phyloP scores from a whole-genome alignment of 2,113 vertebrate species.

The Ia io region DNA sequence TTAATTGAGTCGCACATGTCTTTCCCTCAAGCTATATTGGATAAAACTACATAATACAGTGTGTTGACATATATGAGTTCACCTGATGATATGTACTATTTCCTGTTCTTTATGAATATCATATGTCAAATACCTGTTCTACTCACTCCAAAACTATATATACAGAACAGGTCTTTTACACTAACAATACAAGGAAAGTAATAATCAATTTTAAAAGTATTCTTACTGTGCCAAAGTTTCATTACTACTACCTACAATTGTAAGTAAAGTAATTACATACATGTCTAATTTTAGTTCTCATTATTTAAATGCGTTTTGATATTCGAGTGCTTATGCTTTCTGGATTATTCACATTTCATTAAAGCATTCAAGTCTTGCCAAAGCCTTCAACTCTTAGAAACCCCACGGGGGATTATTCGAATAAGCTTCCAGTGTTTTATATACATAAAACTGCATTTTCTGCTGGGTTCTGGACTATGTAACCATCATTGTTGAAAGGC shows the following conservation, averaged over 20 bases:
- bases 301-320: neutral
- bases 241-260: neutral
- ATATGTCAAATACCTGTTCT: neutral
- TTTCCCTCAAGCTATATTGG: neutral
- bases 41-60: constrained; percentile 28
- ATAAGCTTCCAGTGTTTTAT: neutral
- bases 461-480: neutral
- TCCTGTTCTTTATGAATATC: constrained; percentile 28
- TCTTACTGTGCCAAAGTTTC: neutral
- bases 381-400: constrained; percentile 21
- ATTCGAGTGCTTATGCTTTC: neutral
- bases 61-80: neutral
- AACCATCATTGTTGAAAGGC: neutral
- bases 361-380: constrained; percentile 20
- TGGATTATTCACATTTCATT: constrained; percentile 24
- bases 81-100: neutral
- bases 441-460: neutral
- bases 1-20: neutral
- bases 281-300: neutral
- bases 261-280: neutral
- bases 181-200: neutral
- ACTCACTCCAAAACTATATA: neutral
- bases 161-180: neutral
- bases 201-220: neutral
- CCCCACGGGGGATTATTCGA: neutral